Evolutionary conservation across 2,888 invertebrate species (phyloP).

Genomic region (Amphipoea oculea): DNA sequence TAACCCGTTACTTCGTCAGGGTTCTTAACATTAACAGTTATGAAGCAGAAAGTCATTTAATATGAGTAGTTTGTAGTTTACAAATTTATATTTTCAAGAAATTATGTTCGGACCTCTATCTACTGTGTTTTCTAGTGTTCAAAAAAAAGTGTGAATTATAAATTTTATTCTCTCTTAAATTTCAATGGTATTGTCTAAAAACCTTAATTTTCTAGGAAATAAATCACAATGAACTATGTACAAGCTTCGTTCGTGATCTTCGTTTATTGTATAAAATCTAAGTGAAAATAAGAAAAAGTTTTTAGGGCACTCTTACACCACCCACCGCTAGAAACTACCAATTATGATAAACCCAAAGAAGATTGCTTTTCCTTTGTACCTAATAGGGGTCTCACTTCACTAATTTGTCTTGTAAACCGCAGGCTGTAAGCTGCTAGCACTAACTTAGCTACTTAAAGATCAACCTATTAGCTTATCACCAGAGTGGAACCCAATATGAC

Average conservation of each 20-base stretch:
- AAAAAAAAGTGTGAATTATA: background rate
- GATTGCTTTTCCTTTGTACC: slow-evolving; percentile 17
- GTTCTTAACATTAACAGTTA: background rate
- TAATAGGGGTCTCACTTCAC: slow-evolving; percentile 17
- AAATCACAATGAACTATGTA: background rate
- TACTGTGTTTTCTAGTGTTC: background rate
- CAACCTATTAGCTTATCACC: background rate
- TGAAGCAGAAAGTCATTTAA: background rate
- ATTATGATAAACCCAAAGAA: slow-evolving; percentile 15
- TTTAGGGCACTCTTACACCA: background rate
- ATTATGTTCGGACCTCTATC: background rate
- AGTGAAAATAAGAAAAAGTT: slow-evolving; percentile 21
- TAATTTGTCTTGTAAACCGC: slow-evolving; percentile 29
- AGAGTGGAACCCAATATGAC: background rate
- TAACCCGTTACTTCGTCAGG: background rate
- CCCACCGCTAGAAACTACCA: slow-evolving; percentile 19
- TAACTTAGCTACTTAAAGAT: background rate
- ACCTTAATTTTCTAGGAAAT: background rate
- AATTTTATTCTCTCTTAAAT: background rate
- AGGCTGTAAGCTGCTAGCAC: background rate
- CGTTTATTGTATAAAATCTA: too few relatives aligned
- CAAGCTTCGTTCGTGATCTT: background rate
- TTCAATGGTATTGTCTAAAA: background rate
- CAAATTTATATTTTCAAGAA: background rate
- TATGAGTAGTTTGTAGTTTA: background rate